Percentiles rank a stretch among this genome's conserved stretches.
Conservation (phyloP, 1,140 invertebrate genomes). For the Tribolium madens region DNA sequence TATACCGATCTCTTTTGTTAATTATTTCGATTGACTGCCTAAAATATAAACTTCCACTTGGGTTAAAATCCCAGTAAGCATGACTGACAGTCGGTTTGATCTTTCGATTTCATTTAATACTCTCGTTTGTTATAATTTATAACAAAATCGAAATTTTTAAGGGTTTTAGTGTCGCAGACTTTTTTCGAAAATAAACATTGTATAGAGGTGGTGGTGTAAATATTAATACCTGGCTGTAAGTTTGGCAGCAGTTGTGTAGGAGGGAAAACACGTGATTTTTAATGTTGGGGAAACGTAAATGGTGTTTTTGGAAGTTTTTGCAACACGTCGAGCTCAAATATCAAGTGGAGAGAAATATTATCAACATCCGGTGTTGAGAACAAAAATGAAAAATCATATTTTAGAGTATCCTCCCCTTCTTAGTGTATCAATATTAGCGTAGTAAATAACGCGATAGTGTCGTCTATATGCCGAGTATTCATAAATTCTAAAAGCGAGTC, state of each 20-base stretch:
- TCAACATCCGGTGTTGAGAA: constrained; percentile 41
- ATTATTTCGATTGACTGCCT: constrained; percentile 13
- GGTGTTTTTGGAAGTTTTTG: constrained; percentile 15
- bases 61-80: not conserved
- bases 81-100: constrained; percentile 10
- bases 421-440: constrained; percentile 34
- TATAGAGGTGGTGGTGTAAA: not conserved
- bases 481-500: constrained; percentile 9
- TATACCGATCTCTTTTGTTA: not conserved
- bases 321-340: constrained; percentile 37
- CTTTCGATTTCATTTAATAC: constrained; percentile 8
- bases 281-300: constrained; percentile 14
- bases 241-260: not conserved
- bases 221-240: not conserved
- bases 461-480: constrained; percentile 2
- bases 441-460: constrained; percentile 29
- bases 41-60: constrained; percentile 5
- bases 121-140: not conserved
- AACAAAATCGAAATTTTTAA: not conserved
- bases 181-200: too few species aligned
- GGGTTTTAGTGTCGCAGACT: not conserved
- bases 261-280: constrained; percentile 17
- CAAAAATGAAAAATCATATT: constrained; percentile 44
- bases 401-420: constrained; percentile 7
- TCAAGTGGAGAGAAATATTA: constrained; percentile 38